These are phyloP conservation scores for Acleris cristana DNA, from an alignment of 2,888 invertebrate species.

Conservation along the genomic window DNA sequence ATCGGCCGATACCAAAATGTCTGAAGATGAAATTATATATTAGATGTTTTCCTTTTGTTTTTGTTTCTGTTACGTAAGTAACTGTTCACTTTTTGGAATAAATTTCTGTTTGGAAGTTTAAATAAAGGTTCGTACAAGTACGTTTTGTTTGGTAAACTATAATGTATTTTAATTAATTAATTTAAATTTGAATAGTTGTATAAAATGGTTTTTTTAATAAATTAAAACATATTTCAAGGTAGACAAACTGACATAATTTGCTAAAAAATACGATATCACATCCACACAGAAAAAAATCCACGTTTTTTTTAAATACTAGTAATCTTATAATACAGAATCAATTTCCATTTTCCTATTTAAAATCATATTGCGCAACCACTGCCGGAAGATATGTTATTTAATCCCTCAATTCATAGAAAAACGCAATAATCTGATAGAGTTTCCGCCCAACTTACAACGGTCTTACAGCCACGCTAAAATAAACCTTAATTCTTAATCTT, in stretches of 20 bases:
- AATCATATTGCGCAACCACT: slow-evolving; percentile 1
- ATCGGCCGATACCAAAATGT: slow-evolving; percentile 36
- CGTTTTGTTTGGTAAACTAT: too few species aligned
- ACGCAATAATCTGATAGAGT: slow-evolving; percentile 19
- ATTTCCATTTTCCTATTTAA: not conserved
- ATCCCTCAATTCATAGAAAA: slow-evolving; percentile 31
- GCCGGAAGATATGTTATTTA: slow-evolving; percentile 20
- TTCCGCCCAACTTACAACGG: slow-evolving; percentile 10
- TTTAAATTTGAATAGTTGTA: too few species aligned
- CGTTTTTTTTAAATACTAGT: too few species aligned
- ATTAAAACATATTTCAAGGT: too few species aligned
- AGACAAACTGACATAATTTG: too few species aligned
- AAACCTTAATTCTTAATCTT: not conserved
- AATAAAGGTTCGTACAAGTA: too few species aligned
- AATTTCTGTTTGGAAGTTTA: not conserved
- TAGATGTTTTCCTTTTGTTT: slow-evolving; percentile 30
- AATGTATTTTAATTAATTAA: too few species aligned
- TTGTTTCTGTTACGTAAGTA: slow-evolving; percentile 20
- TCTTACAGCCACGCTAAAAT: not conserved
- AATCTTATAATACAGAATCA: too few species aligned
- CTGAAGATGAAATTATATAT: slow-evolving; percentile 35
- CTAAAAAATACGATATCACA: too few species aligned
- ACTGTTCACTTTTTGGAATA: not conserved
- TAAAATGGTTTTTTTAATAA: too few species aligned
- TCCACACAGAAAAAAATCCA: too few species aligned